These are phyloP conservation scores for Dasypus novemcinctus DNA, from an alignment of 2,113 vertebrate species.

Conservation along the genomic window DNA sequence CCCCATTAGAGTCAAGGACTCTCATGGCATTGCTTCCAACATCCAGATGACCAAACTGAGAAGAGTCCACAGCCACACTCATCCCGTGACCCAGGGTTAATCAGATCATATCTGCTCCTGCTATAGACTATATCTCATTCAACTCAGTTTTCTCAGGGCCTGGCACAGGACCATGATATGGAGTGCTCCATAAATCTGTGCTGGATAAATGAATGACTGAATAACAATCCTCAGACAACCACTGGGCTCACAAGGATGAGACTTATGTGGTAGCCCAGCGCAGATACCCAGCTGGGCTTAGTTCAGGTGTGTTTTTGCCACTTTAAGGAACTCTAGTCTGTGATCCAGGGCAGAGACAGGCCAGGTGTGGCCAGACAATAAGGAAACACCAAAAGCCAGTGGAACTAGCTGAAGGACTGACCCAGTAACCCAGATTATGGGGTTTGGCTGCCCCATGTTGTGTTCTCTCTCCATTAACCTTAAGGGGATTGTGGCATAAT, in stretches of 20 bases:
- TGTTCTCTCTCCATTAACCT: neutral
- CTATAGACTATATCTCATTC: neutral
- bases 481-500: neutral
- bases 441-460: neutral
- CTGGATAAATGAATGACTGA: neutral
- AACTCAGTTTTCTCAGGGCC: neutral
- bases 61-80: neutral
- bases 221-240: neutral
- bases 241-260: neutral
- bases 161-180: too few relatives aligned
- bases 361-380: slow-evolving; percentile 18
- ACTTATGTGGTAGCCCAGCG: neutral
- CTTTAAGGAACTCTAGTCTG: neutral
- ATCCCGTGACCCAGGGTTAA: neutral
- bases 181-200: neutral
- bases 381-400: slow-evolving; percentile 14
- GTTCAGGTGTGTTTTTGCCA: neutral
- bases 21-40: neutral
- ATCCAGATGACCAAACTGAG: neutral
- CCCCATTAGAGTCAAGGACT: neutral
- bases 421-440: slow-evolving; percentile 20
- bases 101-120: neutral
- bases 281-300: neutral
- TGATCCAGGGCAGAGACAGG: neutral
- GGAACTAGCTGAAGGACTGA: neutral